Base-by-base conservation (phyloP, 2,797 vertebrate species). In the Gambelia wislizenii region DNA sequence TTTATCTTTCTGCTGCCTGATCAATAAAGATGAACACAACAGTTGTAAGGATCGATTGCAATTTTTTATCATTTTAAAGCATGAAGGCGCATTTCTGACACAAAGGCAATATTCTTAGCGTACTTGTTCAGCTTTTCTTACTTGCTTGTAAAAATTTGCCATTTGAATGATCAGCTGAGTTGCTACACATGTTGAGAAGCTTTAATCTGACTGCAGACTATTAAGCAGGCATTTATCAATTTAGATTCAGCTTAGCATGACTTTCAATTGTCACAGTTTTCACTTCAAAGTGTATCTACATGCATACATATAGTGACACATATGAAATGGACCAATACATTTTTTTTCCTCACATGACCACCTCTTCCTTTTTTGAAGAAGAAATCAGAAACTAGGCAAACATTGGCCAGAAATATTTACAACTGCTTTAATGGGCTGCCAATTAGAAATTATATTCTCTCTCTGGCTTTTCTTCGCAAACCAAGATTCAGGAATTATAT, bases 11-110 rank as follows among this genome's bases (percentile, higher is more conserved):
- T 98, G 97, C 96, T 89, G 95, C 91, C 91, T 91, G 97, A 98
- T 99, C 98, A 98, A 99, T 98, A 97, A 96, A 98, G 98, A 98
- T 98, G 98, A 98, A 98, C 97, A 98, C 95, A 96, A 96, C 97
- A 97, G 97, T 97, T 98, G 97, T 98, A 97, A 96, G 92, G 98
- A 98, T 99, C 98, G 96, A 99, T 98, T 96, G 96, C 95, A 95
- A 96, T 98, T 97, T 97, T 98, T 98, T 98, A 97, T 96, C 95
- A 97, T 97, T 97, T 97, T 97, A 95, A 95, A 94, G 97, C 93
- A 93, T 64, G 85, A 96, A 94, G 92, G 95, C 96, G 83, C 93
- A 89, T 95, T 97, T 96, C 91, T 97, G 97, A 97, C 96, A 97
- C 83, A 94, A 96, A 96, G 95, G 97, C 94, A 95, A 96, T 96